Conservation (phyloP, 2,113 vertebrate species). For the Apeltes quadracus region DNA sequence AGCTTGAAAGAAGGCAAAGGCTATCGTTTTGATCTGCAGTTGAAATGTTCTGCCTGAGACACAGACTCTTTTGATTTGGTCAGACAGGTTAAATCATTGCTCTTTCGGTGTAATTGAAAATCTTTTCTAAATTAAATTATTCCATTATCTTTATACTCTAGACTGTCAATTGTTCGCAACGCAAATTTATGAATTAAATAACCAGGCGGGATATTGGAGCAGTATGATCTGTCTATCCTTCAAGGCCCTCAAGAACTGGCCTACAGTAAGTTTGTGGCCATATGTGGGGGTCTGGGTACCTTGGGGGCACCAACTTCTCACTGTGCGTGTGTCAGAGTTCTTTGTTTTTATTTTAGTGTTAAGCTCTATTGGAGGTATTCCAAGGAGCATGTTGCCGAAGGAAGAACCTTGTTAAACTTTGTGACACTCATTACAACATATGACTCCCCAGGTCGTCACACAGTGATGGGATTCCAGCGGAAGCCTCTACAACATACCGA, state of each 20-base stretch:
- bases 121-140: slow-evolving; percentile 15
- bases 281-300: neutral
- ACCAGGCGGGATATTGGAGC: neutral
- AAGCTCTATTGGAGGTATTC: slow-evolving; percentile 35
- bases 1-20: neutral
- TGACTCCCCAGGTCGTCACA: slow-evolving; percentile 30
- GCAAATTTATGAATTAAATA: slow-evolving; percentile 20
- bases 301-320: neutral
- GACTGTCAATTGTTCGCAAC: slow-evolving; percentile 1
- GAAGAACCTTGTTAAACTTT: slow-evolving; percentile 71
- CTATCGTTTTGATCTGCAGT: neutral
- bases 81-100: neutral
- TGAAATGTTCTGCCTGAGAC: slow-evolving; percentile 1
- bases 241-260: neutral
- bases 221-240: neutral
- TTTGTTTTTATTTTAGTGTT: slow-evolving; percentile 4
- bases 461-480: slow-evolving; percentile 35
- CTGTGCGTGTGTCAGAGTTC: neutral
- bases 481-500: neutral
- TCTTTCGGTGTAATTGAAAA: slow-evolving; percentile 39
- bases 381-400: slow-evolving; percentile 17
- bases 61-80: slow-evolving; percentile 17
- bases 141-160: neutral
- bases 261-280: neutral
- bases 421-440: slow-evolving; percentile 54